Conservation (phyloP, 1,140 invertebrate species). For the Drosophila fuyamai region DNA sequence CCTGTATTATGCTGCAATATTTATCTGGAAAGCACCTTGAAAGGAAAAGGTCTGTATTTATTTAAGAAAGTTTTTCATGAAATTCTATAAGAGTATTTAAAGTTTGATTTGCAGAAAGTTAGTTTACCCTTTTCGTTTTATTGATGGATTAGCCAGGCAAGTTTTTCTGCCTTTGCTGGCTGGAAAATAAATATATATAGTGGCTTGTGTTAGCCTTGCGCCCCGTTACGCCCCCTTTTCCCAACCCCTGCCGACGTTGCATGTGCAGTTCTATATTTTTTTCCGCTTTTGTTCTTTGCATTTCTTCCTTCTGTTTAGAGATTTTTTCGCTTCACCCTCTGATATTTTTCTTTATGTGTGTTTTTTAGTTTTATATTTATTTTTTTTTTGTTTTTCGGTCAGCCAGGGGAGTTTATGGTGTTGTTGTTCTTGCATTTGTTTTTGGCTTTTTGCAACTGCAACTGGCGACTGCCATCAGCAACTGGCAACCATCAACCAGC, state of each 20-base stretch:
- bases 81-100: neutral
- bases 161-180: conserved; percentile 27
- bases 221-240: neutral
- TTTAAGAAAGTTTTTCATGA: neutral
- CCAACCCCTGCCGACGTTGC: conserved; percentile 52
- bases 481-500: conserved; percentile 1
- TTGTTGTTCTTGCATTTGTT: conserved; percentile 19
- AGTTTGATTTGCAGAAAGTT: neutral
- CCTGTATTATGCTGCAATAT: no score
- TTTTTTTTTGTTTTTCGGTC: conserved; percentile 29
- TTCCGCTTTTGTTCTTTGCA: conserved; percentile 5
- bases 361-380: conserved; percentile 8
- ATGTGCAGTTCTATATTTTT: conserved; percentile 53
- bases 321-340: conserved; percentile 33
- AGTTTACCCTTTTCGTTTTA: conserved; percentile 30
- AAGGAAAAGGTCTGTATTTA: no score
- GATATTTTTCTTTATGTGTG: conserved; percentile 35
- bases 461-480: conserved; percentile 28
- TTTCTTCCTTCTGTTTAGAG: conserved; percentile 39
- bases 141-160: conserved; percentile 63
- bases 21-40: no score
- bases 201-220: conserved; percentile 28
- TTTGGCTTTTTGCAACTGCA: conserved; percentile 17
- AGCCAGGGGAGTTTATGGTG: conserved; percentile 17
- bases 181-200: conserved; percentile 41